phyloP scores from a whole-genome alignment of 23 tunicate species.

The Trididemnum nubilum region DNA sequence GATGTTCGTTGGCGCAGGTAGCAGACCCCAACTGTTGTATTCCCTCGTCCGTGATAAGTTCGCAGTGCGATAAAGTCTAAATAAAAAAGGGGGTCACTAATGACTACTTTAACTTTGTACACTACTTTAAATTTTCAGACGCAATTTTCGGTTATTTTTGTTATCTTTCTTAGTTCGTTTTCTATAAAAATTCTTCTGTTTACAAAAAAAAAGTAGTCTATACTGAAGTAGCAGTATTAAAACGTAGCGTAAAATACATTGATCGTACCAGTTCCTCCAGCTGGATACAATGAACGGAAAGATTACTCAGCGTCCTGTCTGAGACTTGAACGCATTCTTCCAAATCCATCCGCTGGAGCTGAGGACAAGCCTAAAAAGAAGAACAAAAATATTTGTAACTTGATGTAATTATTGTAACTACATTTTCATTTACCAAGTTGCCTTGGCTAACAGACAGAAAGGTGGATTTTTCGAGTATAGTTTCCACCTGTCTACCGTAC shows the following conservation, averaged over 20 bases:
- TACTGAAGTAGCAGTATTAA: too few species aligned
- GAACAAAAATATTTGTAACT: background rate
- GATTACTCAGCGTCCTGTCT: constrained; percentile 54
- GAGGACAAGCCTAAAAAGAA: constrained; percentile 62
- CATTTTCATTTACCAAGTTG: too few species aligned
- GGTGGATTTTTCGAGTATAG: too few species aligned
- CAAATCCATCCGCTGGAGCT: constrained; percentile 79
- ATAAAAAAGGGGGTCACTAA: constrained; percentile 20
- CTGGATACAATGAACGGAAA: constrained; percentile 69
- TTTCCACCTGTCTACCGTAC: too few species aligned
- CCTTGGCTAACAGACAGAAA: too few species aligned
- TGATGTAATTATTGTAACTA: too few species aligned
- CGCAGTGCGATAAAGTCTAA: constrained; percentile 97
- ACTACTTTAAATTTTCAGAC: background rate
- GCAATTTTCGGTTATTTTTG: too few species aligned
- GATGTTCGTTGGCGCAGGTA: constrained; percentile 58
- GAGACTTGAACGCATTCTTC: constrained; percentile 92
- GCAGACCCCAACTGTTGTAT: constrained; percentile 74
- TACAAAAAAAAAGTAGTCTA: too few species aligned
- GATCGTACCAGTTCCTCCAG: constrained; percentile 84
- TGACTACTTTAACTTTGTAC: background rate
- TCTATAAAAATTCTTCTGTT: too few species aligned
- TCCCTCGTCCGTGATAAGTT: constrained; percentile 90
- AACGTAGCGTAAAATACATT: too few species aligned
- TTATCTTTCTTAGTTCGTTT: too few species aligned